Evolutionary conservation across 2,888 invertebrate species (phyloP).

Genomic region (Pecten maximus): DNA sequence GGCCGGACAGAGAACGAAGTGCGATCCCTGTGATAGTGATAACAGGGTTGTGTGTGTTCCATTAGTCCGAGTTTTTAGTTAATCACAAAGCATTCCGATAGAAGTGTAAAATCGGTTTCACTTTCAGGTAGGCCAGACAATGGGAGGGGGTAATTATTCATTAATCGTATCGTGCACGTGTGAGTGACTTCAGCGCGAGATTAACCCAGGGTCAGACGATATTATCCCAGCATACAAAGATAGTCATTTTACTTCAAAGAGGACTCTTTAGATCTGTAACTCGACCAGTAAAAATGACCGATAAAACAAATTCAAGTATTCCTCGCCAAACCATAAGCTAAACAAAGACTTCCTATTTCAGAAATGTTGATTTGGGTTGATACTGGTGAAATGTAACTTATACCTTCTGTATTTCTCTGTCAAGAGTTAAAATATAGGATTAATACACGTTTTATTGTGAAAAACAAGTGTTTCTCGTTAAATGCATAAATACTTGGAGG

Average conservation of each 20-base stretch:
- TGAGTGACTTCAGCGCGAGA: neutral
- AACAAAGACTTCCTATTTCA: neutral
- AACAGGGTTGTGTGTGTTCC: too few relatives aligned
- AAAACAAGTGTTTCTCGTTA: neutral
- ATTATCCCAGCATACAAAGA: neutral
- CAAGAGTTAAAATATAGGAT: neutral
- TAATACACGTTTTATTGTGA: neutral
- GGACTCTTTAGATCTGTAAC: neutral
- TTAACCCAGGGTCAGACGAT: neutral
- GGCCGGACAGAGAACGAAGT: too few relatives aligned
- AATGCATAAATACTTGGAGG: neutral
- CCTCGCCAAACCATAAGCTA: neutral
- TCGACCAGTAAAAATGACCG: neutral
- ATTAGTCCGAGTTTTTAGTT: too few relatives aligned
- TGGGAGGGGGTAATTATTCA: neutral
- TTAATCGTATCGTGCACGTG: neutral
- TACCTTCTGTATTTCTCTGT: neutral
- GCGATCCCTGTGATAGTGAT: too few relatives aligned
- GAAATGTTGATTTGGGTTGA: neutral
- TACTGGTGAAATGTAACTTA: neutral
- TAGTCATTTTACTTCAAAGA: slow-evolving; percentile 1
- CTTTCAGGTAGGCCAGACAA: neutral
- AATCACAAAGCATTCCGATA: neutral
- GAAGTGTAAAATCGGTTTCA: neutral
- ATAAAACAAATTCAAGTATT: neutral